Conservation (phyloP, 2,888 invertebrate species). For the Herminia tarsipennalis region DNA sequence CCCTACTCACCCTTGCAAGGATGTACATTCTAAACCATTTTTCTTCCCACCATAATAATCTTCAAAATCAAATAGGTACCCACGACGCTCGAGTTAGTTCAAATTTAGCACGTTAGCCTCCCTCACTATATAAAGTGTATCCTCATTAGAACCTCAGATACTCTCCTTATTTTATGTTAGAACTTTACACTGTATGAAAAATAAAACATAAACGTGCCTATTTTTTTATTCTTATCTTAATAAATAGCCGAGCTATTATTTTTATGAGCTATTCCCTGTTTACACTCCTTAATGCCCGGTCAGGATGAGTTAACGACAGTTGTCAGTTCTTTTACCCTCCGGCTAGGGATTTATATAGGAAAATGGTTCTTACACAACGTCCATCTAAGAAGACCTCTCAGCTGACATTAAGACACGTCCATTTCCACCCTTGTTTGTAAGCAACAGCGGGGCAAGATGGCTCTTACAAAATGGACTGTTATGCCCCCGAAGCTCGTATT, state of each 20-base stretch:
- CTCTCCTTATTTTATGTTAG: no score
- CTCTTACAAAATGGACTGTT: slow-evolving; percentile 52
- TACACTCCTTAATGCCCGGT: slow-evolving; percentile 71
- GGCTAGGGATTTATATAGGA: slow-evolving; percentile 62
- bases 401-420: slow-evolving; percentile 32
- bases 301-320: slow-evolving; percentile 81
- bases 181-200: slow-evolving; percentile 22
- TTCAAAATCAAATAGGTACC: no score
- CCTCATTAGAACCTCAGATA: no score
- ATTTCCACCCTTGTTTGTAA: slow-evolving; percentile 15
- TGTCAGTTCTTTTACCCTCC: slow-evolving; percentile 75
- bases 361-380: slow-evolving; percentile 53
- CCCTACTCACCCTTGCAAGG: no score
- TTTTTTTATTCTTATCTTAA: slow-evolving; percentile 47
- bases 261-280: slow-evolving; percentile 74
- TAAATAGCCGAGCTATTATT: slow-evolving; percentile 64
- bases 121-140: no score
- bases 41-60: no score
- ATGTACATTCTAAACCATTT: no score
- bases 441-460: slow-evolving; percentile 28
- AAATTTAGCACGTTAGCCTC: no score
- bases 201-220: slow-evolving; percentile 30
- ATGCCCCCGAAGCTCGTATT: slow-evolving; percentile 66
- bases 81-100: no score
- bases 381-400: slow-evolving; percentile 55